phyloP scores from a whole-genome alignment of 92 coral and sea anemone species.

The Scolanthus callimorphus region DNA sequence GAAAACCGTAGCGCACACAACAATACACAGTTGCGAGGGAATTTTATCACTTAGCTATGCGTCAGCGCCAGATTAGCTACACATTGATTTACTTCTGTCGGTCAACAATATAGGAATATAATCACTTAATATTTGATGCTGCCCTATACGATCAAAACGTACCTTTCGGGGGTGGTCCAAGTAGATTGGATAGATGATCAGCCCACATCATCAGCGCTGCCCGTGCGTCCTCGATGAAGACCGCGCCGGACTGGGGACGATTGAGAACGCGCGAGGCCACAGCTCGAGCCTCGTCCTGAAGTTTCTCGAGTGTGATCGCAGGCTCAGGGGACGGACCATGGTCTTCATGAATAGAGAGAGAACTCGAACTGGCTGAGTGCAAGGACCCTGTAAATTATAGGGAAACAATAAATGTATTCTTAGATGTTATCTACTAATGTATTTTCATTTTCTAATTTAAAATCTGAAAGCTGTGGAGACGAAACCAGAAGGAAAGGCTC shows the following conservation, averaged over 20 bases:
- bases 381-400: conserved; percentile 11
- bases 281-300: conserved; percentile 56
- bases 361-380: conserved; percentile 23
- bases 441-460: no score
- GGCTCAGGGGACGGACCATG: conserved; percentile 39
- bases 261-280: conserved; percentile 61
- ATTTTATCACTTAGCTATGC: no score
- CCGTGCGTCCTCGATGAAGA: conserved; percentile 68
- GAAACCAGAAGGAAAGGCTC: background rate
- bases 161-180: conserved; percentile 88
- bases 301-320: conserved; percentile 78
- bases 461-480: no score
- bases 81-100: no score
- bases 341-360: conserved; percentile 28
- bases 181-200: conserved; percentile 65
- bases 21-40: no score
- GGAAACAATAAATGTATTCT: no score
- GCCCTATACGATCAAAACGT: no score
- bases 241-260: conserved; percentile 85
- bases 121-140: no score
- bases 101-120: no score
- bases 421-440: no score
- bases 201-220: conserved; percentile 91
- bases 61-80: no score
- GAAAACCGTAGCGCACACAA: no score